Base-by-base conservation (phyloP, 2,888 invertebrate species). In the Ophion ellenae region DNA sequence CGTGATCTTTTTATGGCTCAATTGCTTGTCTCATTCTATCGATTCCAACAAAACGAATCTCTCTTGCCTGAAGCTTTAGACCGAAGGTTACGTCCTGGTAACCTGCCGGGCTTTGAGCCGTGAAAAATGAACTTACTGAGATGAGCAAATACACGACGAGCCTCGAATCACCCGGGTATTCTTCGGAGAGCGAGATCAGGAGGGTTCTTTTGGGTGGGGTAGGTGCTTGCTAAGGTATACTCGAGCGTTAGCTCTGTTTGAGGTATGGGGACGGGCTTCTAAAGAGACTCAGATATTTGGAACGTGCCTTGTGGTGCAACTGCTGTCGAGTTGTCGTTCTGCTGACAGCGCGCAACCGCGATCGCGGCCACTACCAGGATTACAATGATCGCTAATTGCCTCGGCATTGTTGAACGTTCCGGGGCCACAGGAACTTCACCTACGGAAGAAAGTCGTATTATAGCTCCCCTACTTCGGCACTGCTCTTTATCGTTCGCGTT, bases 331-430 rank as follows among this genome's bases (percentile, higher is more conserved):
- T 53, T 53, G 11, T 69, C 64, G 61, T 47, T 17, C 24, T 67
- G 53, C 20, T 85, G 83, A 11, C 66, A 74, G 47, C 64, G 67
- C 20, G 53, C 24, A 61, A n/a, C 24, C 61, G 67, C 67, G 67
- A 85, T 69, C 36, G 40, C 40, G n/a, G 73, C 20, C 4, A 75
- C 14, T 63, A 85, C 11, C 32, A 88, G 32, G 28, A 87, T 45
- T 17, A 82, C 61, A 59, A 86, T 45, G 59, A 79, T 45, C 10
- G 45, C 61, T 57, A 86, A 67, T 83, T 61, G 53, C 70, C 77
- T 85, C 11, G 73, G 80, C 89, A 89, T 89, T 83, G 87, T 84
- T 70, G 75, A 84, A 75, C 77, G 78, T 84, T 70, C 75, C 40
- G 66, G 2, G 45, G 28, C 69, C 67, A 75, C 80, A 75, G 57